Conservation (phyloP, 2,797 vertebrate species). For the Melanotaenia parkinsoni region DNA sequence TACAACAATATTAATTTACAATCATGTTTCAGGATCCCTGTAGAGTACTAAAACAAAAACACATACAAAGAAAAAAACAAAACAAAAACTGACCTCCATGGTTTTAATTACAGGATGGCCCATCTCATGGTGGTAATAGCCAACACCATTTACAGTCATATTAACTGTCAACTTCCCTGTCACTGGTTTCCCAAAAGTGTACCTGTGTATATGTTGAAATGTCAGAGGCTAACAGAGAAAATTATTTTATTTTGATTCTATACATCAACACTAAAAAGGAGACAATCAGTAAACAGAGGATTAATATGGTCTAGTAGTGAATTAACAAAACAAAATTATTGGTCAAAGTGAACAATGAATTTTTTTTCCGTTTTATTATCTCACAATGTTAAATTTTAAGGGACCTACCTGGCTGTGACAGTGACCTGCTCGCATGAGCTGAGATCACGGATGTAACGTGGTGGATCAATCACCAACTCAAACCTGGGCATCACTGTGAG, state of each 20-base stretch:
- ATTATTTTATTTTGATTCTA: background rate
- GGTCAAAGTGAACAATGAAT: background rate
- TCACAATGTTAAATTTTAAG: background rate
- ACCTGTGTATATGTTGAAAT: constrained; percentile 75
- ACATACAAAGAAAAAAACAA: background rate
- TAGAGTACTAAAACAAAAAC: constrained; percentile 4
- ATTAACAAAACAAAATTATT: background rate
- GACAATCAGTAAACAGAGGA: background rate
- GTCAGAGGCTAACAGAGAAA: constrained; percentile 16
- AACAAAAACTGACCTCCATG: constrained; percentile 84
- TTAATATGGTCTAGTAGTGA: background rate
- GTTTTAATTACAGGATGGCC: constrained; percentile 90
- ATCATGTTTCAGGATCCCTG: background rate
- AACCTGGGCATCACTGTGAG: constrained; percentile 90
- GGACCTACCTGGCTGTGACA: constrained; percentile 87
- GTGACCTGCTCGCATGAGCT: constrained; percentile 86
- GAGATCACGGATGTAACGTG: constrained; percentile 88
- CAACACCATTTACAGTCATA: constrained; percentile 94
- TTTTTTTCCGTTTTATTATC: background rate
- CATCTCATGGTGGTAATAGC: constrained; percentile 93
- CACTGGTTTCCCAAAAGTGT: constrained; percentile 94
- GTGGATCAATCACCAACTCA: constrained; percentile 88
- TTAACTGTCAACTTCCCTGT: constrained; percentile 89
- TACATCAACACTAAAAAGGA: background rate
- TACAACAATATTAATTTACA: constrained; percentile 8